Conservation (phyloP, 2,888 invertebrate genomes). For the Dascillus cervinus region DNA sequence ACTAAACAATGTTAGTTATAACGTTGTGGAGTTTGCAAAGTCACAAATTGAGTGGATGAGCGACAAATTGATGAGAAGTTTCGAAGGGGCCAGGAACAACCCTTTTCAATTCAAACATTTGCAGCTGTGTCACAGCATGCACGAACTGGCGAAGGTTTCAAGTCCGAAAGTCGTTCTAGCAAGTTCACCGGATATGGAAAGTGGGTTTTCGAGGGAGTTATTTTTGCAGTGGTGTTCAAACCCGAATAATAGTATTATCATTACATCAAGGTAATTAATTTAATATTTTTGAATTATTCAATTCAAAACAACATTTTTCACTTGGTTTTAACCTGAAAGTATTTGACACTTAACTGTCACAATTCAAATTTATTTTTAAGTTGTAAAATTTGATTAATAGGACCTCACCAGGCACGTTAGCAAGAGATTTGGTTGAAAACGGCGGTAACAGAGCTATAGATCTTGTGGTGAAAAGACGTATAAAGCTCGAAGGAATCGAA, state of each 20-base stretch:
- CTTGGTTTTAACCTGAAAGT: no score
- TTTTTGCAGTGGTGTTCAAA: constrained; percentile 92
- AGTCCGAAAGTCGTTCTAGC: constrained; percentile 94
- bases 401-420: constrained; percentile 73
- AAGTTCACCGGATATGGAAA: constrained; percentile 90
- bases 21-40: constrained; percentile 98
- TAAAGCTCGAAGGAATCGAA: constrained; percentile 70
- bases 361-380: no score
- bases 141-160: constrained; percentile 76
- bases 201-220: constrained; percentile 89
- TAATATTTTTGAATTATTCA: constrained; percentile 1
- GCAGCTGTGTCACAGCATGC: constrained; percentile 87
- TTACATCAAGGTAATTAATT: constrained; percentile 72
- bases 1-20: constrained; percentile 94
- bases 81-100: constrained; percentile 86
- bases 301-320: constrained; percentile 1
- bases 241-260: constrained; percentile 86
- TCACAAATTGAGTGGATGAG: constrained; percentile 99
- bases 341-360: no score
- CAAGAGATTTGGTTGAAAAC: constrained; percentile 70
- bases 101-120: constrained; percentile 94
- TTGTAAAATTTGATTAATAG: no score
- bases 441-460: constrained; percentile 67
- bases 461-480: constrained; percentile 59
- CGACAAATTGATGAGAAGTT: constrained; percentile 90